A percentile compares a stretch with the other conserved stretches of the same genome.
Conservation (phyloP, 2,888 invertebrate genomes). For the Physocephala rufipes region DNA sequence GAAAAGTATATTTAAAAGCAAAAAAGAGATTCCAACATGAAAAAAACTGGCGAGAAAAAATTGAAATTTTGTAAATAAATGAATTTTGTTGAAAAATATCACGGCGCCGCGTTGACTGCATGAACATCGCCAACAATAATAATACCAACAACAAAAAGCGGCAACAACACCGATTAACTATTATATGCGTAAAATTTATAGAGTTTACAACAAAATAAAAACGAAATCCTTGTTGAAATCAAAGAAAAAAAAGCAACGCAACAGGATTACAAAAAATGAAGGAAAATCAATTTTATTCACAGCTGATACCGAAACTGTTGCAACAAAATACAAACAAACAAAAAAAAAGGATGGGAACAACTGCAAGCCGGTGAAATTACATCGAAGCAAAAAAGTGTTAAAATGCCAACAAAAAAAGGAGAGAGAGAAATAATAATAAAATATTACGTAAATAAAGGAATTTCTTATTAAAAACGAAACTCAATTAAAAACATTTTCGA, state of each 20-base stretch:
- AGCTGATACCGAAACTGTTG: neutral
- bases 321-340: neutral
- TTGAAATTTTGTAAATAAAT: constrained; percentile 1
- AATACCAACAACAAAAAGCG: neutral
- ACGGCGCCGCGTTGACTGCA: neutral
- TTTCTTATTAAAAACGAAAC: no score
- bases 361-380: neutral
- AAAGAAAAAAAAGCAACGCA: neutral
- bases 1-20: no score
- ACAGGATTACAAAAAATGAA: neutral
- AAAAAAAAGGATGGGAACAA: constrained; percentile 10
- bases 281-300: constrained; percentile 18
- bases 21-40: neutral
- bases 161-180: neutral
- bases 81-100: constrained; percentile 4
- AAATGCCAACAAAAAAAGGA: constrained; percentile 1
- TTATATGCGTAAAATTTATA: neutral
- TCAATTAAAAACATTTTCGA: no score
- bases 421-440: no score
- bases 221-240: neutral
- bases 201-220: neutral
- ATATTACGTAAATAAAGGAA: no score
- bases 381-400: neutral
- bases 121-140: neutral
- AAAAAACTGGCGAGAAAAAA: neutral